Evolutionary conservation across 2,888 invertebrate genomes (phyloP), one percentile per base, ranked within the genome.

Genomic region (Herminia tarsipennalis): DNA sequence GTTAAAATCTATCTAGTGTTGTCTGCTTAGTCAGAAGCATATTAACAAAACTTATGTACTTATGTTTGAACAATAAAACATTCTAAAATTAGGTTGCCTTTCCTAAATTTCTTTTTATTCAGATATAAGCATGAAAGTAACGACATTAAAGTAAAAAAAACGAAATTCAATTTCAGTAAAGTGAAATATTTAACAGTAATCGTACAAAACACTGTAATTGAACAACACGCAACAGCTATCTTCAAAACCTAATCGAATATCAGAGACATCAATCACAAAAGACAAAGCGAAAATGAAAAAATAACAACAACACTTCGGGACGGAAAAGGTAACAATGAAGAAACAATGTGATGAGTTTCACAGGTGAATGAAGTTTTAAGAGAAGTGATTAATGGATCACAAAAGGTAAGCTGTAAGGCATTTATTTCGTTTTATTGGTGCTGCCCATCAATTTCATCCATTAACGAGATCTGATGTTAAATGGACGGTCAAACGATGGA

Each of bases 291-390:
- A 51, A 56, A 54, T 52, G 51, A 47, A 63, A 63, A 45, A 50
- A 56, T 49, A 61, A 61, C 49, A 60, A 13, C 9, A n/a, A 6
- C 3, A 2, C 1, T 5, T 28, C 44, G 36, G 39, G 47, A 47
- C 36, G 17, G 27, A 36, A 34, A 12, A 40, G 35, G 30, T 43
- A 52, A 54, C 50, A 56, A 55, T 56, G 56, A 51, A 56, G 41
- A 49, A 48, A 54, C 36, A 40, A 47, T 42, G 56, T 47, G 37
- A 59, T 52, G 52, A 52, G 53, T 43, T 63, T 59, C 53, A 25
- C 52, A 56, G 51, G 53, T 59, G 48, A 56, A 56, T 44, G 37
- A 53, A 54, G 42, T 49, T 54, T 14, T 20, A 54, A 44, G 20
- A 41, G 38, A 51, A 42, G 27, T 50, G 32, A 46, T 47, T 54